Conservation (phyloP, 23 tunicate species). For the Trididemnum miniatum region DNA sequence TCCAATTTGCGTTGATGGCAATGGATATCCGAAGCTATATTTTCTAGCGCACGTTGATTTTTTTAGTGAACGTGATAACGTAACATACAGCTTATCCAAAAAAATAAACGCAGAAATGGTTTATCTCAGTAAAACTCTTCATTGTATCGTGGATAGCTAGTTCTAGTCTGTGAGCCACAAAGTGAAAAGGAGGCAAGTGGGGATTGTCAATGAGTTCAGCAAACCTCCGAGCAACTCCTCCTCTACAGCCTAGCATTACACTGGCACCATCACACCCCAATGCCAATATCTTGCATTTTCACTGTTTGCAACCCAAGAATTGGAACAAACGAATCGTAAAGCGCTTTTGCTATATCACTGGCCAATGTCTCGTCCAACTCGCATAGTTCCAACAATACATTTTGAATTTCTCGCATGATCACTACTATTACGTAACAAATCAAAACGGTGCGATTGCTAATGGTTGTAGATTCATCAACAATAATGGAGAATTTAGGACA, state of each 20-base stretch:
- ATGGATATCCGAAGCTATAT: neutral
- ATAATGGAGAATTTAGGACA: neutral
- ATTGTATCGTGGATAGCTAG: neutral
- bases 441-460: neutral
- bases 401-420: neutral
- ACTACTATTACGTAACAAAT: neutral
- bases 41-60: neutral
- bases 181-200: neutral
- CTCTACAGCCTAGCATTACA: neutral
- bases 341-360: neutral
- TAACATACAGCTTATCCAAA: neutral
- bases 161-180: neutral
- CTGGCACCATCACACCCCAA: neutral
- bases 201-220: neutral
- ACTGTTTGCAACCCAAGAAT: neutral
- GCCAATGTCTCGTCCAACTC: neutral
- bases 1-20: neutral
- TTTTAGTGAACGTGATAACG: neutral
- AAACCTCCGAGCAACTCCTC: neutral
- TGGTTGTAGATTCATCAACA: neutral
- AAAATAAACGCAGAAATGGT: neutral
- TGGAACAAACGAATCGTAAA: neutral
- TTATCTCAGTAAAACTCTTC: neutral
- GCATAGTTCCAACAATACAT: neutral
- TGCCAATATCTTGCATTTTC: neutral